Base-by-base conservation (phyloP, 2,888 invertebrate genomes). In the Drosophila ustulata region DNA sequence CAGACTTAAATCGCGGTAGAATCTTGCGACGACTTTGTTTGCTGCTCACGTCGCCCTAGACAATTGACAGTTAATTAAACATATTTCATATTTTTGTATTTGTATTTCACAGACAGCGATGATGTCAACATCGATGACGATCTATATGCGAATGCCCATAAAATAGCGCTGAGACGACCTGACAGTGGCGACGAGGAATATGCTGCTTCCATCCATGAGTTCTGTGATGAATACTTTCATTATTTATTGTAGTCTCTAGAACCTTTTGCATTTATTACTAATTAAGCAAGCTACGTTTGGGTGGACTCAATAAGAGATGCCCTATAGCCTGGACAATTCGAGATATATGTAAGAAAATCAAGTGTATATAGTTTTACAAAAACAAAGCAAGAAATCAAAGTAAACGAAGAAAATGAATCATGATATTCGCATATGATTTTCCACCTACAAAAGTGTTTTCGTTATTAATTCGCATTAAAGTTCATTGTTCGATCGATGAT, bases 121-220 rank as follows among this genome's bases (percentile, higher is more conserved):
- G 89, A 89, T 49, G 78, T 79, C n/a, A 90, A 89, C 69, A 74
- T 88, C 66, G 92, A 92, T 85, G 84, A 88, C 61, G 92, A 92
- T 87, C 79, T 92, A 62, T 92, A 92, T 59, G 82, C 89, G 32
- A 91, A 91, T 78, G 92, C 91, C 9, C 92, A 92, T 66, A 92
- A 91, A 72, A 92, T 92, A 47, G 79, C 87, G 9, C 50, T 88
- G 45, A 82, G 87, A 49, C 82, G 78, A 11, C 82, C 65, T 8
- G 90, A 91, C 6, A 90, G 84, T 67, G 91, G 89, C 28, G 91
- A 91, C 30, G 91, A 92, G 49, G 88, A 84, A n/a, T 66, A 71
- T 39, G 52, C 68, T 39, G 67, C 85, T 7, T 80, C 82, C n/a
- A 56, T 90, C 9, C 89, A 83, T 39, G 92, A 91, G 56, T 83